These are phyloP conservation scores for Pseudobourletiella spinata DNA, from an alignment of 1,140 invertebrate species.

Conservation along the genomic window DNA sequence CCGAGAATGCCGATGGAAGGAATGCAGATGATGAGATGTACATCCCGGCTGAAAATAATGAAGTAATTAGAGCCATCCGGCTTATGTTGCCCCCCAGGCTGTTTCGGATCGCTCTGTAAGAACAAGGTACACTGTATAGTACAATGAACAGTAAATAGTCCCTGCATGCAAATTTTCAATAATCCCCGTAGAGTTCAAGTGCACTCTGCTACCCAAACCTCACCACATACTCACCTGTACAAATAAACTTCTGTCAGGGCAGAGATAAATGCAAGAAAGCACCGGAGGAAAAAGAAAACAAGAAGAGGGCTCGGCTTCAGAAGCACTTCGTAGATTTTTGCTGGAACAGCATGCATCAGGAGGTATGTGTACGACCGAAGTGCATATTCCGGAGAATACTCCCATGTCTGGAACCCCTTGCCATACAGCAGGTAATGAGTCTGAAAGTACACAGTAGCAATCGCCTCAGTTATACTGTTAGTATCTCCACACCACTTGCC, in stretches of 20 bases:
- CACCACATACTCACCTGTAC: slow-evolving; percentile 66
- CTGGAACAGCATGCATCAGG: slow-evolving; percentile 76
- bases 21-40: slow-evolving; percentile 82
- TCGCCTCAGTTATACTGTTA: too few relatives aligned
- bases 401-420: slow-evolving; percentile 96
- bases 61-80: slow-evolving; percentile 68
- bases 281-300: slow-evolving; percentile 83
- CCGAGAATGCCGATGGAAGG: slow-evolving; percentile 89
- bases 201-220: too few relatives aligned
- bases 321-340: slow-evolving; percentile 61
- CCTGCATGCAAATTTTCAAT: background rate
- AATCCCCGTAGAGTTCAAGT: background rate
- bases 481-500: background rate
- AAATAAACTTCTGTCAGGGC: slow-evolving; percentile 83
- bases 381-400: slow-evolving; percentile 91
- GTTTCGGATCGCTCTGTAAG: slow-evolving; percentile 67
- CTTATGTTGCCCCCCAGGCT: slow-evolving; percentile 85
- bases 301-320: slow-evolving; percentile 70
- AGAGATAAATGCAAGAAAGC: slow-evolving; percentile 67
- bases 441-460: slow-evolving; percentile 47
- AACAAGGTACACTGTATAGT: too few relatives aligned
- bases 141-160: too few relatives aligned
- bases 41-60: slow-evolving; percentile 80
- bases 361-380: slow-evolving; percentile 89
- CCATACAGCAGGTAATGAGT: slow-evolving; percentile 72